phyloP scores from a whole-genome alignment of 2,888 invertebrate genomes.

The Pediacus dermestoides region DNA sequence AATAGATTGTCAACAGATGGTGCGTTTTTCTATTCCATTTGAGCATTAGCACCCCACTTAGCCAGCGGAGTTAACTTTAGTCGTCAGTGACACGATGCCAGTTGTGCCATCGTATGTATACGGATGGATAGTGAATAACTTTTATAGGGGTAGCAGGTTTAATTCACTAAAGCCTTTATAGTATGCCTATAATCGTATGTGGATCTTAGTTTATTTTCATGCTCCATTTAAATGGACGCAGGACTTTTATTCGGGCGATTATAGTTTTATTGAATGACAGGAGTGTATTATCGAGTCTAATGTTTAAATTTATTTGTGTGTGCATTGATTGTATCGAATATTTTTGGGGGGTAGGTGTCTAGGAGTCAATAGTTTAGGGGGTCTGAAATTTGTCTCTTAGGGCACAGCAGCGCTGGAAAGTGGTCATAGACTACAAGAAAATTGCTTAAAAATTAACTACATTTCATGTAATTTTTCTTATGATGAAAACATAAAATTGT shows the following conservation, averaged over 20 bases:
- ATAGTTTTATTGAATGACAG: no score
- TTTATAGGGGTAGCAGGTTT: slow-evolving; percentile 37
- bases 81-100: slow-evolving; percentile 37
- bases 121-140: slow-evolving; percentile 26
- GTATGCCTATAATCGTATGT: slow-evolving; percentile 40
- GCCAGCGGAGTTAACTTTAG: slow-evolving; percentile 27
- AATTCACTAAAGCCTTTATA: slow-evolving; percentile 44
- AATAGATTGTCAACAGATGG: slow-evolving; percentile 52
- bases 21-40: slow-evolving; percentile 53
- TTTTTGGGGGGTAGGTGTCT: no score
- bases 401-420: no score
- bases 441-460: no score
- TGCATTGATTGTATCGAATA: no score
- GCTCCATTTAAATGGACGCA: slow-evolving; percentile 21
- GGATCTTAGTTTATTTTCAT: slow-evolving; percentile 33
- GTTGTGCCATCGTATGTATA: slow-evolving; percentile 30
- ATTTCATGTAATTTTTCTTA: no score
- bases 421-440: no score
- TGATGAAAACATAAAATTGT: no score
- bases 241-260: slow-evolving; percentile 13
- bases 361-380: no score
- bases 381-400: no score
- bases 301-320: no score
- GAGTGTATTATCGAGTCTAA: no score
- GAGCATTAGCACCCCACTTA: slow-evolving; percentile 48